Evolutionary conservation across 2,113 vertebrate genomes (phyloP).

Genomic region (Muscicapa adusta): DNA sequence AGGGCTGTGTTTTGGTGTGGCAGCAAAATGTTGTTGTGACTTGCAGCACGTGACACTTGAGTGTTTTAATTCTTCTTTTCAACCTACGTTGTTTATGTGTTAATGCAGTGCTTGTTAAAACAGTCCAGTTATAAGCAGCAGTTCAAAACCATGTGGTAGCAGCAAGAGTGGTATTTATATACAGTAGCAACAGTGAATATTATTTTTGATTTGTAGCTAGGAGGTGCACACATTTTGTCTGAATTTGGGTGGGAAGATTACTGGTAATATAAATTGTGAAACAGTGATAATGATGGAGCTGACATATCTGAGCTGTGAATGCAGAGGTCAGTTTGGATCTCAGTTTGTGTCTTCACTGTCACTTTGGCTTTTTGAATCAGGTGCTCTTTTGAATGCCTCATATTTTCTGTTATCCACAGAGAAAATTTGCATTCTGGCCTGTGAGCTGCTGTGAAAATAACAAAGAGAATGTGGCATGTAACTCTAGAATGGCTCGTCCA

Average conservation of each 20-base stretch:
- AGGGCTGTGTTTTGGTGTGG: neutral
- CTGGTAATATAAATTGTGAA: neutral
- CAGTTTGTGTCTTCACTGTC: neutral
- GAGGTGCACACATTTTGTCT: neutral
- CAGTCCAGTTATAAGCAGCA: neutral
- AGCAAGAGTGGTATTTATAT: neutral
- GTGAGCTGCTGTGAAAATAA: neutral
- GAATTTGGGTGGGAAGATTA: neutral
- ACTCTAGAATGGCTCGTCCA: neutral
- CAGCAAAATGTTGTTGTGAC: neutral
- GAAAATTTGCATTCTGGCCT: neutral
- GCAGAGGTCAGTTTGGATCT: neutral
- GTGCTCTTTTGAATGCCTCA: neutral
- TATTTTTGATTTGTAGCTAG: neutral
- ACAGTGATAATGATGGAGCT: neutral
- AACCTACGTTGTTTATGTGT: rapidly evolving
- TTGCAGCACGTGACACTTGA: neutral
- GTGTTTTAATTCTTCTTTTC: neutral
- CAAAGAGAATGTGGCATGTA: neutral
- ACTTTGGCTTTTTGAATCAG: neutral
- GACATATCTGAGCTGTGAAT: neutral
- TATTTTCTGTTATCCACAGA: neutral
- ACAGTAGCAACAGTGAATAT: neutral
- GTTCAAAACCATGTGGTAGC: neutral
- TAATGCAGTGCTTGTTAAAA: neutral